These are phyloP conservation scores for Macrocentrus cingulum DNA, from an alignment of 1,140 invertebrate genomes.

Conservation along the genomic window DNA sequence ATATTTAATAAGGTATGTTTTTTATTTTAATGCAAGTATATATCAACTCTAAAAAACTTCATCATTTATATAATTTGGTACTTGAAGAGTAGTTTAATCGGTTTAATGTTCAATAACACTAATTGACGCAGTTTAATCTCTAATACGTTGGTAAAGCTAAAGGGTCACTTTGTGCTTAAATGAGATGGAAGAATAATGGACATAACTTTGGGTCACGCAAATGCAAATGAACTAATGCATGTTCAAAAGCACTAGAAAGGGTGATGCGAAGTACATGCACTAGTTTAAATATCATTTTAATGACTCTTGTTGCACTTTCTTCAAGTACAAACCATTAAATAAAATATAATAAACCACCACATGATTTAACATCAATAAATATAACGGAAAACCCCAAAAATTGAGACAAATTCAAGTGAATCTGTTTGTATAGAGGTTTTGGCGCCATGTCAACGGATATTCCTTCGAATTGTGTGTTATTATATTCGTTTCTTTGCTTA, in stretches of 20 bases:
- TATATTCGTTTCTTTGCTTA: not conserved
- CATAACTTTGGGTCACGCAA: conserved; percentile 18
- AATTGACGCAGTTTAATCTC: too few species aligned
- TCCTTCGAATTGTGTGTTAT: not conserved
- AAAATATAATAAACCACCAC: not conserved
- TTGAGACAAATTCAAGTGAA: too few species aligned
- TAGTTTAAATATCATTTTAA: not conserved
- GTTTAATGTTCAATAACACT: too few species aligned
- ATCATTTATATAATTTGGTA: too few species aligned
- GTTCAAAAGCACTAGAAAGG: not conserved
- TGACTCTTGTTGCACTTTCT: not conserved
- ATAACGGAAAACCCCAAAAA: too few species aligned
- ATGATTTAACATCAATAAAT: not conserved
- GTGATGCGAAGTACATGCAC: conserved; percentile 3
- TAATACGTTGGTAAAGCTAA: not conserved
- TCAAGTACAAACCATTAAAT: not conserved
- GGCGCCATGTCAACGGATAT: not conserved
- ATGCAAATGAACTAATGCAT: conserved; percentile 7
- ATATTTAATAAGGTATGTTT: too few species aligned
- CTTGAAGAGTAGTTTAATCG: too few species aligned
- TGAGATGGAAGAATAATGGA: conserved; percentile 6
- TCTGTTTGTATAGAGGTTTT: not conserved
- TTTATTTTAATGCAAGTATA: too few species aligned
- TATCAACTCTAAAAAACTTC: too few species aligned
- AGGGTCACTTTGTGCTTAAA: not conserved